phyloP scores from a whole-genome alignment of 2,113 vertebrate genomes.

The Bambusicola thoracicus region DNA sequence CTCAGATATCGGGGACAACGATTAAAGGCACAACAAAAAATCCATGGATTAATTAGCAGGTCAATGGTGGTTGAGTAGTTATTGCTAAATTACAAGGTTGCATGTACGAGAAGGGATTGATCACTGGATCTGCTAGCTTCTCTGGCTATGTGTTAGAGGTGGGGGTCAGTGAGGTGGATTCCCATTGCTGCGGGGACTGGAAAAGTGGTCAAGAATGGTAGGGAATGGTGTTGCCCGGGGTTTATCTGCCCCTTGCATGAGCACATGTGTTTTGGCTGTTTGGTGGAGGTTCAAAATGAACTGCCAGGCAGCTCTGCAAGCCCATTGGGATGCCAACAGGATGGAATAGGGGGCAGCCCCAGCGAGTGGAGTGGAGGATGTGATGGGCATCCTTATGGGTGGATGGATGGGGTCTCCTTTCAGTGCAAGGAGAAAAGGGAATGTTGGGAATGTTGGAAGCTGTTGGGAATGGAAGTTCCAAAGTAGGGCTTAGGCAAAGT shows the following conservation, averaged over 20 bases:
- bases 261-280: rapidly evolving
- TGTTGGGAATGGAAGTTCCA: not conserved
- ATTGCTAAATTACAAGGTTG: constrained; percentile 82
- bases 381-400: not conserved
- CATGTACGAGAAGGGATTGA: constrained; percentile 69
- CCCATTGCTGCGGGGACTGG: constrained; percentile 32
- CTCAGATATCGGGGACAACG: constrained; percentile 71
- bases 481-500: not conserved
- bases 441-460: no score
- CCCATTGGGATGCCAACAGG: not conserved
- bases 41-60: constrained; percentile 83
- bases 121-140: constrained; percentile 42
- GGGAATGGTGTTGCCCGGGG: not conserved
- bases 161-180: constrained; percentile 29
- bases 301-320: not conserved
- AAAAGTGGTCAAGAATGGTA: constrained; percentile 33
- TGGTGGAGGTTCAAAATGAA: not conserved
- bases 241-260: not conserved
- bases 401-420: not conserved
- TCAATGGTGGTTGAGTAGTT: constrained; percentile 78
- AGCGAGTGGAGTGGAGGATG: not conserved
- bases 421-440: not conserved
- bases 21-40: constrained; percentile 79
- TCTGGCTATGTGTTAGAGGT: constrained; percentile 43
- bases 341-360: not conserved